Conservation (phyloP, 1,140 invertebrate genomes). For the Chironomus striatipennis region DNA sequence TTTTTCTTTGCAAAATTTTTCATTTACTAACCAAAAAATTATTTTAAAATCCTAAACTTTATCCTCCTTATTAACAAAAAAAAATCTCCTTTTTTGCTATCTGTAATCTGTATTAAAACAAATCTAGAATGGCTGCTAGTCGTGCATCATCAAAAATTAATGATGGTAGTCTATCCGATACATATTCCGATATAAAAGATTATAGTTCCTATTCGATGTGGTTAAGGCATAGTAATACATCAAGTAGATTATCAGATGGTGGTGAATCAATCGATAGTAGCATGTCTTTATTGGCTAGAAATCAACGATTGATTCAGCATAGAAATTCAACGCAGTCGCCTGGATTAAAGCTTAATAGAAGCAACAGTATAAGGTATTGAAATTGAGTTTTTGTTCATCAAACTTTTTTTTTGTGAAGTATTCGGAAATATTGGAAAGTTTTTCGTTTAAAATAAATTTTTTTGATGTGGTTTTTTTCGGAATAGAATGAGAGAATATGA, state of each 20-base stretch:
- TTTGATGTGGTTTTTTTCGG: neutral
- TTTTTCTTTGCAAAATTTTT: neutral
- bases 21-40: neutral
- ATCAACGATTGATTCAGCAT: conserved; percentile 7
- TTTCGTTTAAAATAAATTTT: neutral
- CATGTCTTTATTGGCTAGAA: conserved; percentile 31
- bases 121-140: conserved; percentile 38
- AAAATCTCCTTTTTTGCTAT: neutral
- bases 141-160: conserved; percentile 49
- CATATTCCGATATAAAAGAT: conserved; percentile 47
- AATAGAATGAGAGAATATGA: too few species aligned
- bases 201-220: conserved; percentile 52
- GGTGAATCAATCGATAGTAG: conserved; percentile 49
- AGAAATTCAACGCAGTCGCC: conserved; percentile 39
- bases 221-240: conserved; percentile 53
- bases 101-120: neutral
- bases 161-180: conserved; percentile 67
- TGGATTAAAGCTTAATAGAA: conserved; percentile 61
- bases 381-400: neutral
- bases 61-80: neutral
- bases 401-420: neutral
- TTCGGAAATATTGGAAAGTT: neutral
- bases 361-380: conserved; percentile 76
- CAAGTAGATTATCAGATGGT: conserved; percentile 47
- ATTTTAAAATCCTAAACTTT: neutral